phyloP scores from a whole-genome alignment of 2,113 vertebrate genomes.

The Hemichromis elongatus region DNA sequence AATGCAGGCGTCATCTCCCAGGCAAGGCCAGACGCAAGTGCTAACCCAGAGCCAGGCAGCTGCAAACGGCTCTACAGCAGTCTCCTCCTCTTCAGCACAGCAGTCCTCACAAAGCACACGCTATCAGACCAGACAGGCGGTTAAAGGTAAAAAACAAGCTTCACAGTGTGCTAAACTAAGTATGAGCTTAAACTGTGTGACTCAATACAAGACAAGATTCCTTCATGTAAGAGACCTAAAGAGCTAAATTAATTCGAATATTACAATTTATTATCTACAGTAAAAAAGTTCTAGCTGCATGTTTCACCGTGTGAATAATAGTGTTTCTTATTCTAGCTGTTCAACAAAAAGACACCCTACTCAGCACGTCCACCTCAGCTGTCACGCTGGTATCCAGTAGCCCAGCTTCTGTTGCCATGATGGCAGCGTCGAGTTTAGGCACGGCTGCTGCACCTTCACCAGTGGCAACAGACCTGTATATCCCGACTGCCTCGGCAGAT shows the following conservation, averaged over 20 bases:
- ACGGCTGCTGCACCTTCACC: slow-evolving; percentile 77
- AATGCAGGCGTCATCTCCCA: slow-evolving; percentile 73
- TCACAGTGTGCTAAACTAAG: background rate
- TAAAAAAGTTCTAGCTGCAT: background rate
- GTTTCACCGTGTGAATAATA: background rate
- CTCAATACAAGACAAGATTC: background rate
- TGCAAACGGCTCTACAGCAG: slow-evolving; percentile 28
- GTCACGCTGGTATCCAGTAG: slow-evolving; percentile 90
- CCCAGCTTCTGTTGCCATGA: slow-evolving; percentile 78
- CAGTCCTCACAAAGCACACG: slow-evolving; percentile 87
- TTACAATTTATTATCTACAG: background rate
- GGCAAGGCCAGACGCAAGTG: slow-evolving; percentile 45
- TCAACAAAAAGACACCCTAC: slow-evolving; percentile 90
- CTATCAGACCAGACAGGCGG: slow-evolving; percentile 95
- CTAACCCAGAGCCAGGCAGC: slow-evolving; percentile 25
- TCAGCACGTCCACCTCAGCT: slow-evolving; percentile 85
- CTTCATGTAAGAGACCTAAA: background rate
- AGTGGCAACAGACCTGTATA: slow-evolving; percentile 78
- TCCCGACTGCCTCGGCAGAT: slow-evolving; percentile 91
- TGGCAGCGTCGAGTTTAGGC: slow-evolving; percentile 75
- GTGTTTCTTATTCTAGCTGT: slow-evolving; percentile 74
- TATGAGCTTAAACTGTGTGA: background rate
- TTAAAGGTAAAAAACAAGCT: slow-evolving; percentile 81
- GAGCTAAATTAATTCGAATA: background rate
- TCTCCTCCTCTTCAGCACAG: slow-evolving; percentile 41